Conservation (phyloP, 2,888 invertebrate species). For the Drosophila merina region DNA sequence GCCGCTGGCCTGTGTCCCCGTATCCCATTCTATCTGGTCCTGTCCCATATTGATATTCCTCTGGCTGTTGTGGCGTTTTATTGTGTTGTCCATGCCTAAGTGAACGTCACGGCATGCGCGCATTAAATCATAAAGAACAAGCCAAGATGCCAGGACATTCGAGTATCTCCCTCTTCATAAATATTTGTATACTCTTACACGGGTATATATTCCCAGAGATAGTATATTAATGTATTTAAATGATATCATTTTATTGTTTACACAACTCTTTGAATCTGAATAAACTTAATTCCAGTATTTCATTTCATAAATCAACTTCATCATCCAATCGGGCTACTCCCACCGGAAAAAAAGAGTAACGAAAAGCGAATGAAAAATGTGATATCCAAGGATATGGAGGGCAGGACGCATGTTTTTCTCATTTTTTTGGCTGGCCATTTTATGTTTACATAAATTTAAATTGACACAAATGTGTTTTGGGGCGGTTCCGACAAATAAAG, state of each 20-base stretch:
- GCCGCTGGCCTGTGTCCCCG: conserved; percentile 17
- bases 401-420: conserved; percentile 23
- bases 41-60: conserved; percentile 35
- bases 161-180: too few relatives aligned
- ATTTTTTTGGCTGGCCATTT: conserved; percentile 54
- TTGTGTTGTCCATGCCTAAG: conserved; percentile 74
- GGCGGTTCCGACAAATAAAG: conserved; percentile 2
- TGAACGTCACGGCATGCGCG: conserved; percentile 77
- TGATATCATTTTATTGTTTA: neutral
- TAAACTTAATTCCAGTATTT: neutral
- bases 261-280: neutral
- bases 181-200: conserved; percentile 10
- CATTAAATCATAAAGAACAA: conserved; percentile 70
- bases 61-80: conserved; percentile 49
- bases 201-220: neutral
- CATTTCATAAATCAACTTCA: neutral
- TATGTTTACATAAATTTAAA: conserved; percentile 78
- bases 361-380: conserved; percentile 46
- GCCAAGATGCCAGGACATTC: conserved; percentile 11
- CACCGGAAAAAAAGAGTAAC: conserved; percentile 10
- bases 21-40: neutral
- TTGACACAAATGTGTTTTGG: conserved; percentile 72
- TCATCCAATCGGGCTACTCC: neutral
- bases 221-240: neutral
- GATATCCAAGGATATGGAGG: conserved; percentile 32